Base-by-base conservation (phyloP, 2,113 vertebrate species). In the Danionella cerebrum region DNA sequence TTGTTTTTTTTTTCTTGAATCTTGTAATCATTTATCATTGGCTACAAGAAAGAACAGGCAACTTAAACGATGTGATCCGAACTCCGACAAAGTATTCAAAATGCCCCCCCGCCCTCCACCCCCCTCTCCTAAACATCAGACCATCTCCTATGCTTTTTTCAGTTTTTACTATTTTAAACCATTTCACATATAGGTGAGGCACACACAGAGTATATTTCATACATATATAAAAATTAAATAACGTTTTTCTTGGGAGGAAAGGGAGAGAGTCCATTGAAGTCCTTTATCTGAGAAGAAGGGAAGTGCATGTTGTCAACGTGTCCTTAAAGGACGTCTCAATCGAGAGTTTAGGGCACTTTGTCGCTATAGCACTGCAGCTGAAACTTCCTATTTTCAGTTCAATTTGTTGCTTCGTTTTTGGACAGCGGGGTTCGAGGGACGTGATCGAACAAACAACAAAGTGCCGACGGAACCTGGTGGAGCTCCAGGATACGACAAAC, bases 1-100 rank as follows among this genome's bases (percentile, higher is more conserved):
- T 88, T 86, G 82, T 87, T 83, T 87, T 53, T 51, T 71, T 86
- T 78, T 85, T 89, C 84, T 85, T 80, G 84, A 80, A 81, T 86
- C 85, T 87, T 88, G 72, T 79, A 76, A 85, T 84, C 86, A 88
- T 86, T 84, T 87, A 87, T 88, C 83, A 86, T 88, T 86, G 88
- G 89, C 89, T 91, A 91, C 89, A 88, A 88, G 87, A 89, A 88
- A 87, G 84, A 89, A 92, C 88, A 90, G 87, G 87, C 87, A 90
- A 91, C 88, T 90, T 85, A 85, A 86, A 87, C 84, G 82, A 87
- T 76, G 83, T 86, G 87, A 87, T 83, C 75, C 79, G 82, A 85
- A 85, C 80, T 85, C 83, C 81, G 79, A 83, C 79, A 67, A 83
- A 83, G 76, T 81, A 84, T 78, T 82, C 73, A 85, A 88, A 89